Base-by-base conservation (phyloP, 2,113 vertebrate genomes). In the Eurystomus gularis region DNA sequence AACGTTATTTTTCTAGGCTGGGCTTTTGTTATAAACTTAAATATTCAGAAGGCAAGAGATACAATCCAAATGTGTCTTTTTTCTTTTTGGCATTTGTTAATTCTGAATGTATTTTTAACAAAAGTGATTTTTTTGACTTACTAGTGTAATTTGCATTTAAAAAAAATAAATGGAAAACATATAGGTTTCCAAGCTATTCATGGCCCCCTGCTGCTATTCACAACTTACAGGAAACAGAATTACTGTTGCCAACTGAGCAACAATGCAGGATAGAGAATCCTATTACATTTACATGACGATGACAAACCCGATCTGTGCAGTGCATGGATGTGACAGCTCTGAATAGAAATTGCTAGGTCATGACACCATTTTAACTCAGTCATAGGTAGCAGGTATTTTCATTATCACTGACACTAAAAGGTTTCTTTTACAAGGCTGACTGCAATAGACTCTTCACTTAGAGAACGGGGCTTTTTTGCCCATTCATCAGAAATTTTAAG, bases 31-130 rank as follows among this genome's bases (percentile, higher is more conserved):
- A 98, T 97, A 98, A 98, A 98, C 97, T 97, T 95, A 98, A 96
- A 97, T 98, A 98, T 98, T 98, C 97, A 94, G 97, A 98, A 98
- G 89, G 97, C 97, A 98, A 98, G 96, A 98, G 97, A 97, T 98
- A 97, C 93, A 97, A 98, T 97, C 97, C 97, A 98, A 97, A 98
- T 97, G 97, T 98, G 96, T 97, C 88, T 37, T 94, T 77, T 92
- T 71, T 75, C 16, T 37, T 39, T 94, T 97, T 97, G 93, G 95
- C 97, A 94, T 98, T 98, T 98, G 97, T 98, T 98, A 98, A 98
- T 98, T 98, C 97, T 97, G 98, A 98, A 98, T 98, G 98, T 98
- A 98, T 98, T 98, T 98, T 98, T 98, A 98, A 98, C 98, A 96
- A 94, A 97, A 98, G 97, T 98, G 98, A 97, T 98, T 98, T 98